Base-by-base conservation (phyloP, 92 coral and sea anemone species). In the Blastomussa wellsi region DNA sequence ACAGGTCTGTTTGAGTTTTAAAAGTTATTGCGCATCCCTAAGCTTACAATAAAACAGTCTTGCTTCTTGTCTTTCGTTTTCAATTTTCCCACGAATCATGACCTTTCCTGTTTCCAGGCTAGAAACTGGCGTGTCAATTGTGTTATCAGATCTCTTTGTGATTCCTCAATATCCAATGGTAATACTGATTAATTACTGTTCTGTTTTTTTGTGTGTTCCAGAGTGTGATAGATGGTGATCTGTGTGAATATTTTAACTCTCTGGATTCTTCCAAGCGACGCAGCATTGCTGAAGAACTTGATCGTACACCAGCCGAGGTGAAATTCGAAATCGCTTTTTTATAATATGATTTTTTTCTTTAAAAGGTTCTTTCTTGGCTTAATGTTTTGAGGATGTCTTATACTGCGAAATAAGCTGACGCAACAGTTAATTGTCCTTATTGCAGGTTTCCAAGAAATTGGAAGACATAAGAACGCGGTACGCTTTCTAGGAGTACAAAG, bases 241-340 rank as follows among this genome's bases (percentile, higher is more conserved):
- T 96, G 86, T 96, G 99, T 76, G 99, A 96, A 82, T 91, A 88
- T 82, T 96, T 90, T 79, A 96, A 96, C 89, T 96, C 99, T 1
- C 89, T 96, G n/a, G 99, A 96, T 47, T 92, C 98, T 57, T 86
- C 94, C 48, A 96, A 96, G 53, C 92, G 99, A 55, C 94, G 98
- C 72, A 92, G 90, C 76, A 96, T 96, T 28, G 99, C 98, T 0
- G 99, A 96, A 74, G 99, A 96, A 90, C 93, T 96, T 19, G 99
- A 96, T 62, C 92, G 99, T 44, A 96, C 99, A 4, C 99, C 99
- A 5, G 99, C 99, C 29, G 99, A 96, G 99, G 99, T 96, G 82
- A 51, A 6, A 41, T 19, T 16, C 51, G 22, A 57, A 39, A 10
- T 10, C 13, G 35, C 32, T n/a, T 26, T 36, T 3, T 39, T 39